Conservation (phyloP, 2,888 invertebrate species). For the Thymelicus lineola region DNA sequence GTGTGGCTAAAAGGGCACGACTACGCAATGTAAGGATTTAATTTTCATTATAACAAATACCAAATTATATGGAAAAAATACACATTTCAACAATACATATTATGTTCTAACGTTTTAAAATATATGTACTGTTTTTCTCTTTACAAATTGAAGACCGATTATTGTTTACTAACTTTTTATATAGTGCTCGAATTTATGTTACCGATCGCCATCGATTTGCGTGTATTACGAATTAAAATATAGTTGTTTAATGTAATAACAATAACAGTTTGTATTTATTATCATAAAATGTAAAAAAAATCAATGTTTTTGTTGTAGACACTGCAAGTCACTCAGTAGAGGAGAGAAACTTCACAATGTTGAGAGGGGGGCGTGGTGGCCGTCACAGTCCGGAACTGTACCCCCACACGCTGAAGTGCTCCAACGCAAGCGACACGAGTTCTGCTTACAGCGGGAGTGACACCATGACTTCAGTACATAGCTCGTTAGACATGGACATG, state of each 20-base stretch:
- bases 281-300: background rate
- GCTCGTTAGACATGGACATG: slow-evolving; percentile 90
- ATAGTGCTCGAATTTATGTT: too few relatives aligned
- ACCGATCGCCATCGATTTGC: too few relatives aligned
- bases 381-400: slow-evolving; percentile 90
- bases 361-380: slow-evolving; percentile 85
- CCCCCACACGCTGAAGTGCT: slow-evolving; percentile 92
- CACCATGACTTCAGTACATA: slow-evolving; percentile 97
- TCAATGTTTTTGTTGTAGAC: slow-evolving; percentile 55
- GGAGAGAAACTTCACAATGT: slow-evolving; percentile 81
- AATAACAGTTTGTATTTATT: background rate
- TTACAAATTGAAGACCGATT: too few relatives aligned
- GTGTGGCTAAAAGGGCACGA: slow-evolving; percentile 14
- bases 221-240: background rate
- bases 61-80: slow-evolving; percentile 10
- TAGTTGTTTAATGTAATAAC: background rate
- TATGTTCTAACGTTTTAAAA: background rate
- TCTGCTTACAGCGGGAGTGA: slow-evolving; percentile 98
- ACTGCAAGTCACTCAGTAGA: slow-evolving; percentile 65
- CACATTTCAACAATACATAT: background rate
- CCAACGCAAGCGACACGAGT: slow-evolving; percentile 95
- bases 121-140: too few relatives aligned
- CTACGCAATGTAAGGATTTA: slow-evolving; percentile 38
- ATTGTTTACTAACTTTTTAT: too few relatives aligned
- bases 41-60: slow-evolving; percentile 21